phyloP scores from a whole-genome alignment of 2,797 vertebrate species.

The Cetoscarus ocellatus region DNA sequence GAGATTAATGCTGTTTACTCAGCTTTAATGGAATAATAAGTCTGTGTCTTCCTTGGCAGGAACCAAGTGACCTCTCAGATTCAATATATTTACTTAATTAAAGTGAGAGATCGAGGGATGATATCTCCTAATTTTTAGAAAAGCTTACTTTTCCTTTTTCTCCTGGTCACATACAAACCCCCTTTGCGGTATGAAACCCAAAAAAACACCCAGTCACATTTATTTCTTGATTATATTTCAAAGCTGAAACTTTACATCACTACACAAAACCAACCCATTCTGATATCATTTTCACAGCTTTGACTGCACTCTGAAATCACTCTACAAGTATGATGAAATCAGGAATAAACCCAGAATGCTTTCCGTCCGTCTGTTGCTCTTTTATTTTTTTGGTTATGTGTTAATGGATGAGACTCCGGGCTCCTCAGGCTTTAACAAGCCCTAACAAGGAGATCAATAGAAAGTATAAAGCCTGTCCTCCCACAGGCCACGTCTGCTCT shows the following conservation, averaged over 20 bases:
- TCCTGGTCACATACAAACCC: not conserved
- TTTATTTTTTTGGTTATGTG: constrained; percentile 10
- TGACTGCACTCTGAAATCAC: constrained; percentile 24
- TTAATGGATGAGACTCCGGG: constrained; percentile 45
- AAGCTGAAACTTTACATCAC: constrained; percentile 47
- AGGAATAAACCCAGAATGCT: constrained; percentile 26
- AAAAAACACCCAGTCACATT: constrained; percentile 43
- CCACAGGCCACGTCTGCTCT: constrained; percentile 44
- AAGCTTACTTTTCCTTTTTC: constrained; percentile 6
- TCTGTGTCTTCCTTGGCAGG: constrained; percentile 1
- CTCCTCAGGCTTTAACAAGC: constrained; percentile 46
- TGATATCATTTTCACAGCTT: constrained; percentile 35
- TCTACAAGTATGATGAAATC: constrained; percentile 43
- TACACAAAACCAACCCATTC: constrained; percentile 21
- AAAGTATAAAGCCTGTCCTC: constrained; percentile 44
- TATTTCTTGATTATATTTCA: constrained; percentile 53
- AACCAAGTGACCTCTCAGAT: not conserved
- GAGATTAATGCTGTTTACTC: constrained; percentile 4
- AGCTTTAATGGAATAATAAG: not conserved
- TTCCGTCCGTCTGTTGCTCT: not conserved
- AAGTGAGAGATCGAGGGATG: not conserved
- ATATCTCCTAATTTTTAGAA: not conserved
- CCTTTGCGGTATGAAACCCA: constrained; percentile 29
- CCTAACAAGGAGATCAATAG: constrained; percentile 62
- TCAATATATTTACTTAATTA: constrained; percentile 18